These are phyloP conservation scores for Acanthacorydalis orientalis DNA, from an alignment of 2,888 invertebrate species.

Conservation along the genomic window DNA sequence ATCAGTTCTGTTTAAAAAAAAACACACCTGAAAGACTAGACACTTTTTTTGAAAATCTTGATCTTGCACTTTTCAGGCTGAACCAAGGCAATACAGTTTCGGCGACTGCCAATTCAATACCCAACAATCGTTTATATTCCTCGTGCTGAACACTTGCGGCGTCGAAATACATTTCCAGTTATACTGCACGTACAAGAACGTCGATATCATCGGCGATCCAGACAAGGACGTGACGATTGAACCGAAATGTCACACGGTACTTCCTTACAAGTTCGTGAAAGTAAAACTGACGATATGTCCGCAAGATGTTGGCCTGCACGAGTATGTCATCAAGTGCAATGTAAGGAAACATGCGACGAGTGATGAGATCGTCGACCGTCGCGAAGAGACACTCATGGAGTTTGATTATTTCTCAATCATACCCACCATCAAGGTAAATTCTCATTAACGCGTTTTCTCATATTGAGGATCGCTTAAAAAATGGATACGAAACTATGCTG, in stretches of 20 bases:
- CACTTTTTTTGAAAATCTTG: too few species aligned
- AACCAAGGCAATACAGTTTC: constrained; percentile 21
- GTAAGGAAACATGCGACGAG: constrained; percentile 2
- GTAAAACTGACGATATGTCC: constrained; percentile 1
- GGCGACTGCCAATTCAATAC: constrained; percentile 17
- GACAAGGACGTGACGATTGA: constrained; percentile 13
- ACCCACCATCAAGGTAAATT: constrained; percentile 2
- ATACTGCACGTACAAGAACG: constrained; percentile 10
- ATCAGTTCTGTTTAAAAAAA: too few species aligned
- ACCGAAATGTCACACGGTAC: constrained; percentile 9
- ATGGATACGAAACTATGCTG: too few species aligned
- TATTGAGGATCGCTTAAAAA: too few species aligned
- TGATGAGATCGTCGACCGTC: not conserved
- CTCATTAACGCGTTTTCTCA: too few species aligned
- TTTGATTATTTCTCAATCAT: constrained; percentile 3
- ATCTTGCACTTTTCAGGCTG: constrained; percentile 18
- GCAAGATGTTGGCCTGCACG: not conserved
- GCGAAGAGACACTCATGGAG: not conserved
- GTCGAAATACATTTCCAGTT: constrained; percentile 23
- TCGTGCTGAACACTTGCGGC: constrained; percentile 25
- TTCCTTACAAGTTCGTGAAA: not conserved
- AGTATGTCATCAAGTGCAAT: constrained; percentile 1
- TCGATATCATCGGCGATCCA: constrained; percentile 9
- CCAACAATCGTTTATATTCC: constrained; percentile 17
- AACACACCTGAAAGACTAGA: too few species aligned